Base-by-base conservation (phyloP, 2,888 invertebrate genomes). In the Metellina segmentata region DNA sequence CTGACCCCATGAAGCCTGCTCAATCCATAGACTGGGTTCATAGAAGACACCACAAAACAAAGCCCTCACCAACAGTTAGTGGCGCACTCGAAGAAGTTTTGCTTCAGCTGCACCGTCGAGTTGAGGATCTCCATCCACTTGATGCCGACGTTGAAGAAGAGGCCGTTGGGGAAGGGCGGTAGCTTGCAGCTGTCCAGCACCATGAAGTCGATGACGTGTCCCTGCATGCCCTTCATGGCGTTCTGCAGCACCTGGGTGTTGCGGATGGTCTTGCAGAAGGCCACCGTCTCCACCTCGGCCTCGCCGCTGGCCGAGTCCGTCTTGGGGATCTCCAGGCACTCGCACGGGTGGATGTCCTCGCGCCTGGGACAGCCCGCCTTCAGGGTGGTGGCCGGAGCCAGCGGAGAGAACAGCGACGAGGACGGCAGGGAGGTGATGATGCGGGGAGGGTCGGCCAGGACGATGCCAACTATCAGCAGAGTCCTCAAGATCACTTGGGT, bases 101-200 rank as follows among this genome's bases (percentile, higher is more conserved):
- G 90, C 49, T 93, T 93, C 13, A 94, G 86, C 81, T 93, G 93
- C 51, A 93, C 87, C 16, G 93, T 94, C 5, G 93, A 93, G 75
- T 94, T 93, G 9, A 93, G 81, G 7, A 94, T 93, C 90, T 94
- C 94, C 93, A 93, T 93, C 93, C 93, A 93, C 49, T 90, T 86
- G 81, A 94, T 93, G 72, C 93, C 92, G 34, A 94, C 91, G 75
- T 93, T 93, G 81, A 92, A 93, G 81, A 94, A 94, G n/a, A 94
- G 85, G 19, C 92, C 93, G 75, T 93, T 93, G 9, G 94, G 94
- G 77, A 94, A 94, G 52, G 93, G 93, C 0, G 93, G 94, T 20
- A 94, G 51, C 83, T 93, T 93, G 91, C 94, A 94, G 19, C 93
- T 93, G 75, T 94, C 94, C 20, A 94, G 78, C 11, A 93, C 93